A percentile compares a stretch with the other conserved stretches of the same genome.
phyloP scores from a whole-genome alignment of 2,888 invertebrate species.

The Taphrorychus bicolor region DNA sequence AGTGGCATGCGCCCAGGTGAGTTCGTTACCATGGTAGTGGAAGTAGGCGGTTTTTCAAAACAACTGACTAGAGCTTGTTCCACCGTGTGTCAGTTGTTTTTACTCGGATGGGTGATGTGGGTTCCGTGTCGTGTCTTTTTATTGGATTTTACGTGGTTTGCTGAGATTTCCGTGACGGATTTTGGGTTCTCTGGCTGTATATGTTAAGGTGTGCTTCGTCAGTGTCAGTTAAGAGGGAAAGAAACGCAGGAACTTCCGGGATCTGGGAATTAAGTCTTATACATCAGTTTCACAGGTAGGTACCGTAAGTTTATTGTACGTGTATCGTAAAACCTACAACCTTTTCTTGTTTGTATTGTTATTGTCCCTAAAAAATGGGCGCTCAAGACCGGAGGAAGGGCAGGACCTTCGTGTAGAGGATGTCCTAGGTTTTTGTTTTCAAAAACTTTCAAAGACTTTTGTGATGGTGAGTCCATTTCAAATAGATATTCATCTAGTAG shows the following conservation, averaged over 20 bases:
- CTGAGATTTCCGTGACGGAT: background rate
- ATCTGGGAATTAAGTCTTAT: no score
- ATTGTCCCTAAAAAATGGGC: background rate
- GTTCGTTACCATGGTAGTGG: conserved; percentile 42
- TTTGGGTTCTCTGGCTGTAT: background rate
- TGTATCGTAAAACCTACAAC: background rate
- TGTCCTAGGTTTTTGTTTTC: no score
- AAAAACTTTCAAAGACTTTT: no score
- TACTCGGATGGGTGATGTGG: background rate
- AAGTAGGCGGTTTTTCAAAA: conserved; percentile 40
- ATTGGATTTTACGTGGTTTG: background rate
- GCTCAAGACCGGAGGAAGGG: background rate
- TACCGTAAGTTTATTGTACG: background rate
- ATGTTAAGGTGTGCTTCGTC: background rate
- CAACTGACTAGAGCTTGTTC: conserved; percentile 36
- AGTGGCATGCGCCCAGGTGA: conserved; percentile 39
- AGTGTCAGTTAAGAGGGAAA: background rate
- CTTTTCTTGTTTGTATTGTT: conserved; percentile 21
- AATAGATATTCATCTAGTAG: no score
- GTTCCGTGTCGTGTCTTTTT: conserved; percentile 1
- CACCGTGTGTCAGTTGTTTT: conserved; percentile 30
- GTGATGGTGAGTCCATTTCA: no score
- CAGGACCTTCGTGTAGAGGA: no score
- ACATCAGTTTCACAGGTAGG: no score
- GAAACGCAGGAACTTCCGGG: background rate